These are phyloP conservation scores for Ophonus ardosiacus DNA, from an alignment of 2,888 invertebrate genomes.

Conservation along the genomic window DNA sequence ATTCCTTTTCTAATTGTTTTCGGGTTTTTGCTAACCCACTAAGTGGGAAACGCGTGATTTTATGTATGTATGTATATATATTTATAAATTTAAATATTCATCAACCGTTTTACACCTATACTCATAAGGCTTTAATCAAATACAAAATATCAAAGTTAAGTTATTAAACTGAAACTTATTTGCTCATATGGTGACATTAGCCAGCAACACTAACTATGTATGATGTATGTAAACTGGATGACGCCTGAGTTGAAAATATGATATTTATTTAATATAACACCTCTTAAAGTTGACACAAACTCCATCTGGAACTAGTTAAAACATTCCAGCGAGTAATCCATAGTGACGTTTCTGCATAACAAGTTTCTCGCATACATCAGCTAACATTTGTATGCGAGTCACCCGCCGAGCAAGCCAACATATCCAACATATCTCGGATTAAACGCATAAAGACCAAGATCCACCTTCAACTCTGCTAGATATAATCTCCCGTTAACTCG, in stretches of 20 bases:
- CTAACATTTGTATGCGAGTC: constrained; percentile 50
- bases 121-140: neutral
- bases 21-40: no score
- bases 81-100: neutral
- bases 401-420: constrained; percentile 9
- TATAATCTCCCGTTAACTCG: constrained; percentile 48
- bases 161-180: neutral
- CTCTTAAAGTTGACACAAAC: neutral
- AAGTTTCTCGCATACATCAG: constrained; percentile 21
- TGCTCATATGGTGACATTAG: neutral
- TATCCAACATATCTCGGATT: constrained; percentile 48
- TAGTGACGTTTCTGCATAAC: constrained; percentile 3
- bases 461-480: constrained; percentile 27
- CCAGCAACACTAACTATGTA: no score
- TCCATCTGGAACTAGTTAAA: constrained; percentile 14
- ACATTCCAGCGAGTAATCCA: neutral
- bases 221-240: neutral
- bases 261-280: neutral
- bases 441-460: constrained; percentile 32
- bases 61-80: no score
- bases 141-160: neutral
- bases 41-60: no score
- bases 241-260: neutral
- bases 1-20: no score
- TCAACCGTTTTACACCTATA: no score